A percentile compares a stretch with the other conserved stretches of the same genome.
Conservation (phyloP, 2,888 invertebrate genomes). For the Zhuqinia jingwanae region DNA sequence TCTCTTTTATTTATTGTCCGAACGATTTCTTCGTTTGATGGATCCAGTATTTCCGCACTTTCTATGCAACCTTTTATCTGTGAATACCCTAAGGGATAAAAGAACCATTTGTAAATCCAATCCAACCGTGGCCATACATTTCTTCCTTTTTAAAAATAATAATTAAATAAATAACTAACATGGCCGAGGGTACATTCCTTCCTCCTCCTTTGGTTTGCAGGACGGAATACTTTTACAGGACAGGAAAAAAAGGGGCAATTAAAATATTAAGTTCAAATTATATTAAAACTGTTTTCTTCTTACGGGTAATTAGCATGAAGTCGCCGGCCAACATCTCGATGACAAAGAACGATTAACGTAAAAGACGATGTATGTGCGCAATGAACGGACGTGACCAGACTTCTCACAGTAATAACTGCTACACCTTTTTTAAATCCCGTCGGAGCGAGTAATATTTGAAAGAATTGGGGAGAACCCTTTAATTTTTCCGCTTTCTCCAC, state of each 20-base stretch:
- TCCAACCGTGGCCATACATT: no score
- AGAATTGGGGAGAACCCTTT: constrained; percentile 7
- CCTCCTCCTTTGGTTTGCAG: constrained; percentile 43
- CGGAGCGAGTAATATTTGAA: constrained; percentile 50
- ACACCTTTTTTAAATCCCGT: constrained; percentile 61
- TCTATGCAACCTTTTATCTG: constrained; percentile 48
- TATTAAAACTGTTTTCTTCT: neutral
- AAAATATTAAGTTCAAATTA: neutral
- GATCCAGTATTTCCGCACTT: constrained; percentile 18
- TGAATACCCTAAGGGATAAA: neutral
- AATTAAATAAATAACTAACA: neutral
- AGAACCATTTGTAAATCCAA: no score
- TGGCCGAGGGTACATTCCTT: constrained; percentile 44
- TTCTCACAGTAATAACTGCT: constrained; percentile 52
- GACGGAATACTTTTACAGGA: constrained; percentile 22
- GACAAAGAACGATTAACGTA: constrained; percentile 59
- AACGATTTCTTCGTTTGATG: neutral
- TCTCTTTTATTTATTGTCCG: neutral
- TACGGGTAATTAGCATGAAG: constrained; percentile 63
- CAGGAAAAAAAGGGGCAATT: neutral
- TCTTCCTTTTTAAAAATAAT: no score
- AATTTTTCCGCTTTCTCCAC: constrained; percentile 46
- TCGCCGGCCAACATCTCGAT: constrained; percentile 61
- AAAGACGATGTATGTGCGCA: constrained; percentile 55
- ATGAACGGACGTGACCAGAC: constrained; percentile 42